Evolutionary conservation across 2,888 invertebrate species (phyloP).

Genomic region (Polyommatus icarus): DNA sequence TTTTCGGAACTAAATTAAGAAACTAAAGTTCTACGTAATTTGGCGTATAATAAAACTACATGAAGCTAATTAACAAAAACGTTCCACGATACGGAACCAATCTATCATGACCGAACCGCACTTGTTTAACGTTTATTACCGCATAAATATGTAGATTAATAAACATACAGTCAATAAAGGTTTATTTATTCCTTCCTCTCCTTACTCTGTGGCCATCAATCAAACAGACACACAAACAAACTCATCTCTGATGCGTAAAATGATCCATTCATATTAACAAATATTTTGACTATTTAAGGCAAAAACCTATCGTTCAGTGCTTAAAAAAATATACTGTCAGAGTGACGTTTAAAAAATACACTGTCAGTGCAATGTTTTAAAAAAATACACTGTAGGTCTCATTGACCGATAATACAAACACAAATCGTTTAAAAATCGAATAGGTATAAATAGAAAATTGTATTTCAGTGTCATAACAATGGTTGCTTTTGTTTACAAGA

Average conservation of each 20-base stretch:
- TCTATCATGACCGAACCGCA: not conserved
- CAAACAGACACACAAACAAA: slow-evolving; percentile 32
- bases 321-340: slow-evolving; percentile 19
- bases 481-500: not conserved
- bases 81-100: slow-evolving; percentile 1
- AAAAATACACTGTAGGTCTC: slow-evolving; percentile 34
- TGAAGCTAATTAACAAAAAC: not conserved
- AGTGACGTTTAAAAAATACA: not conserved
- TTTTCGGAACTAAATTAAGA: not conserved
- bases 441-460: not conserved
- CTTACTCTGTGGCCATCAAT: slow-evolving; percentile 31
- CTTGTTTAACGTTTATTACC: slow-evolving; percentile 11
- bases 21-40: not conserved
- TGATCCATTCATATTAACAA: slow-evolving; percentile 35
- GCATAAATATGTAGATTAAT: slow-evolving; percentile 30
- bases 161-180: slow-evolving; percentile 29
- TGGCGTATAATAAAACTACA: not conserved
- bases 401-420: slow-evolving; percentile 14
- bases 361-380: slow-evolving; percentile 3
- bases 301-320: slow-evolving; percentile 11
- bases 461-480: not conserved
- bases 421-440: slow-evolving; percentile 1
- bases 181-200: slow-evolving; percentile 34
- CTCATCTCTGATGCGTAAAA: slow-evolving; percentile 29
- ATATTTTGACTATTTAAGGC: slow-evolving; percentile 33